These are phyloP conservation scores for Lithodes maja DNA, from an alignment of 2,888 invertebrate species.

Conservation along the genomic window DNA sequence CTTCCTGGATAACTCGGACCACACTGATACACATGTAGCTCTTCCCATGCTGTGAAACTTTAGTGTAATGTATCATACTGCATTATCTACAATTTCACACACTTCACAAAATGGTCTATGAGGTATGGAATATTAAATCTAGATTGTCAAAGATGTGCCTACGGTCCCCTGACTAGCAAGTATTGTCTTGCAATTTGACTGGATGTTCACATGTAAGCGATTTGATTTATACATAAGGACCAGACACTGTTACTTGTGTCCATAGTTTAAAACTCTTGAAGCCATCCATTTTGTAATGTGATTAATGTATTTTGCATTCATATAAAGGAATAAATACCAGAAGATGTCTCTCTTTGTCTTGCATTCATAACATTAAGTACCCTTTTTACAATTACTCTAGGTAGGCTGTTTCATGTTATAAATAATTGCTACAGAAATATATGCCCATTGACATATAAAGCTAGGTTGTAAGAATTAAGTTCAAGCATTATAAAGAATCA, in stretches of 20 bases:
- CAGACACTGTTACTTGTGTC: slow-evolving; percentile 66
- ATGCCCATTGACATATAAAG: too few relatives aligned
- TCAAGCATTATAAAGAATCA: too few relatives aligned
- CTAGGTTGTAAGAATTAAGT: too few relatives aligned
- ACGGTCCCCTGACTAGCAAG: slow-evolving; percentile 59
- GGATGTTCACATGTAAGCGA: slow-evolving; percentile 61
- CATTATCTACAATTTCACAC: slow-evolving; percentile 43
- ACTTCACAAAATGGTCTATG: slow-evolving; percentile 42
- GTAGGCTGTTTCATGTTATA: too few relatives aligned
- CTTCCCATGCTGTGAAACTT: slow-evolving; percentile 55
- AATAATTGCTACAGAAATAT: too few relatives aligned
- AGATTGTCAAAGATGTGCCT: slow-evolving; percentile 59
- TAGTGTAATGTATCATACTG: slow-evolving; percentile 25
- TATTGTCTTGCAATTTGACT: slow-evolving; percentile 55
- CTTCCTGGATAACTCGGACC: slow-evolving; percentile 41
- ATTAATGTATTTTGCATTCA: slow-evolving; percentile 68
- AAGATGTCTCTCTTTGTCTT: slow-evolving; percentile 30
- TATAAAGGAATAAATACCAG: slow-evolving; percentile 67
- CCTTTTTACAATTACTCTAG: too few relatives aligned
- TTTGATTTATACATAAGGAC: slow-evolving; percentile 65
- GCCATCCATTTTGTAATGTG: slow-evolving; percentile 68
- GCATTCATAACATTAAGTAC: not conserved
- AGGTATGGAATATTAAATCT: slow-evolving; percentile 52
- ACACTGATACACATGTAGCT: slow-evolving; percentile 46
- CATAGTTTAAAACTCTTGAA: slow-evolving; percentile 67